Evolutionary conservation across 1,140 invertebrate species (phyloP), one percentile per base, ranked within the genome.

Genomic region (Daktulosphaira vitifoliae): DNA sequence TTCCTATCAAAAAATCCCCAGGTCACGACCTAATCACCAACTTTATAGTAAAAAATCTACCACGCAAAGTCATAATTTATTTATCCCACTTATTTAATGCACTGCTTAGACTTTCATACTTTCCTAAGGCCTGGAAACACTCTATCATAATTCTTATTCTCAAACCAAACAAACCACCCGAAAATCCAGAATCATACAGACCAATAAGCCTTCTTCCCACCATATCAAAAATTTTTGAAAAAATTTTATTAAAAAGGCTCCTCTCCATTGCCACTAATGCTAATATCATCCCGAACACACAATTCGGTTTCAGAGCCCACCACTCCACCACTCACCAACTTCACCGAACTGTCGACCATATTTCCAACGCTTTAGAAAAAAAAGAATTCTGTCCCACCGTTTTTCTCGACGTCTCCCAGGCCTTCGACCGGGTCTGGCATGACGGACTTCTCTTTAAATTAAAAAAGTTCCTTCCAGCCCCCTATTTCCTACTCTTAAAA

Each of bases 371-470:
- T 1, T 44, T 70, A 1, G 65, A 70, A 59, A 33, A 69, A 54
- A 62, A 66, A 26, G 50, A 67, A 59, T 68, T 62, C 56, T 69
- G 68, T 42, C 52, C 42, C 16, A 38, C 51, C 2, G 62, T 65
- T n/a, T 73, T 72, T 29, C 42, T 70, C 1, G 71, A 71, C 23
- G 59, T 71, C 15, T 16, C 33, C 1, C 68, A 70, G 49, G 67
- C 68, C 7, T 72, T 72, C 50, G 71, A 74, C 64, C 70, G 69
- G 51, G 72, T 74, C 0, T 75, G 73, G 73, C 71, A 75, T 44
- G 54, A 71, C 16, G 73, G 72, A 3, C 64, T 59, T 13, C 15
- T 59, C 3, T 39, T 33, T n/a, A 66, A 66, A 52, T 23, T 52
- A 8, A 51, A 51, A 18, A 51, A 51, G 49, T 51, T 51, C n/a